Base-by-base conservation (phyloP, 2,797 vertebrate genomes). In the Malacoraja senta region DNA sequence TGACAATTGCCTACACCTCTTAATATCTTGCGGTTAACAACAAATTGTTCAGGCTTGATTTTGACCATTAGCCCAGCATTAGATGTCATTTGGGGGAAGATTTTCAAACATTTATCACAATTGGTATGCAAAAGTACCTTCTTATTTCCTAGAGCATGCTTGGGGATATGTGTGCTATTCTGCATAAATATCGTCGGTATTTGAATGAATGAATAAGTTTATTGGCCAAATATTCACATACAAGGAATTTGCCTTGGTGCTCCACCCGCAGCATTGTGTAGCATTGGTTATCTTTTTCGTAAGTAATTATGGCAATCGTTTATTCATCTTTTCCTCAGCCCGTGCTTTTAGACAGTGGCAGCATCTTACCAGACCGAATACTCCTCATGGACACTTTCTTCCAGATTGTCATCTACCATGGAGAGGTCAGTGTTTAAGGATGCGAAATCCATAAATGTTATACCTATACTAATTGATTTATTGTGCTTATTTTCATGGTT, bases 331-430 rank as follows among this genome's bases (percentile, higher is more conserved):
- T 38, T 90, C 94, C 93, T 93, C 94, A 99, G 99, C 99, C 99
- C 0, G 98, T 99, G 63, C 97, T 99, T 93, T 96, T 99, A 96
- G 98, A 99, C 96, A 99, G 98, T 96, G 98, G 98, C 96, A 99
- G 98, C 93, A 99, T 99, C 95, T 97, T 99, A 93, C 97, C 98
- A 29, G 98, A 99, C 94, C 97, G 98, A 93, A 99, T 99, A 95
- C 96, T 99, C 9, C 96, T 99, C 94, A 99, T 99, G 99, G 99
- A 99, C 95, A 99, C 98, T 35, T 99, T 99, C 96, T 99, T 99
- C 96, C 99, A 99, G 96, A 97, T 99, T 94, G 98, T 99, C 93
- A 99, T 99, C 95, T 99, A 96, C 95, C 98, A 99, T 93, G 98
- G 99, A 94, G 99, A 99, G 98, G 98, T 99, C 96, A 94, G 94